phyloP scores from a whole-genome alignment of 1,140 invertebrate species.

The Alviniconcha marisindica region DNA sequence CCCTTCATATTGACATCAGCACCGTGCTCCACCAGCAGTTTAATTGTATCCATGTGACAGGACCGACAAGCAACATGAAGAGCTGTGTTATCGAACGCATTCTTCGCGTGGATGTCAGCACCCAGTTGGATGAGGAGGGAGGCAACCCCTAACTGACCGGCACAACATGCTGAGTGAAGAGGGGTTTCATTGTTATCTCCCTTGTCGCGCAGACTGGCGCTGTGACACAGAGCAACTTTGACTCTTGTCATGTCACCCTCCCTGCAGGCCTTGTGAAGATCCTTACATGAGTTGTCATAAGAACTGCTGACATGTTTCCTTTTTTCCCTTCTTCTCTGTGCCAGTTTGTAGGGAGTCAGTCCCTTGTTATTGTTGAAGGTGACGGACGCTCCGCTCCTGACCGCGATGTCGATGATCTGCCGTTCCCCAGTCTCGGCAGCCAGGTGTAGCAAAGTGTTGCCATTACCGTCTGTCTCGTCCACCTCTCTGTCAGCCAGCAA shows the following conservation, averaged over 20 bases:
- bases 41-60: too few relatives aligned
- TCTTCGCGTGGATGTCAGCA: too few relatives aligned
- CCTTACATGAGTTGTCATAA: background rate
- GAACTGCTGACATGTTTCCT: background rate
- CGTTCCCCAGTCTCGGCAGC: background rate
- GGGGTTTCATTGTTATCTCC: too few relatives aligned
- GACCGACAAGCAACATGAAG: too few relatives aligned
- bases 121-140: too few relatives aligned
- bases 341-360: background rate
- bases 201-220: background rate
- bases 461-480: slow-evolving; percentile 3
- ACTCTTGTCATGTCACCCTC: background rate
- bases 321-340: too few relatives aligned
- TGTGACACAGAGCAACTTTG: background rate
- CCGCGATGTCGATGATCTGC: background rate
- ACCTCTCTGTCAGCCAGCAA: slow-evolving; percentile 13
- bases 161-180: too few relatives aligned
- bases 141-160: too few relatives aligned
- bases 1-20: too few relatives aligned
- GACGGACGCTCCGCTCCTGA: slow-evolving; percentile 2
- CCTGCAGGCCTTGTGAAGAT: background rate
- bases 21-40: too few relatives aligned
- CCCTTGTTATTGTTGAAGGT: slow-evolving; percentile 4
- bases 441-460: slow-evolving; percentile 9
- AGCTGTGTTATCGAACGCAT: too few relatives aligned